These are phyloP conservation scores for Cataglyphis livida DNA, from an alignment of 2,888 invertebrate species.

Conservation along the genomic window DNA sequence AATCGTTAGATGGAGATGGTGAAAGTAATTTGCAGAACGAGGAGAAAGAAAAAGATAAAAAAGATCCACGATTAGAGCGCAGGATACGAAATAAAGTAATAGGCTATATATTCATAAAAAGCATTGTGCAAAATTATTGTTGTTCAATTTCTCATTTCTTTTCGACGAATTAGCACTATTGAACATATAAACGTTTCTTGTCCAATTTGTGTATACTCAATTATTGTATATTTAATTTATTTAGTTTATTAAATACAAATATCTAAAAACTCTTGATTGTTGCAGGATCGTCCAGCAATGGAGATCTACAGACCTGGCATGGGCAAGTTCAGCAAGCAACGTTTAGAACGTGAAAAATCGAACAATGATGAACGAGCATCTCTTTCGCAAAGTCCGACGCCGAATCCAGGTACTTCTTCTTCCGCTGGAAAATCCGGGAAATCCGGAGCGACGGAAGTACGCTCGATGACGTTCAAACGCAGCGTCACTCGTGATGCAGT, in stretches of 20 bases:
- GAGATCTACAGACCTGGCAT: conserved; percentile 96
- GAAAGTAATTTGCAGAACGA: conserved; percentile 87
- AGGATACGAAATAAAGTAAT: conserved; percentile 89
- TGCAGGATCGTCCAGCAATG: conserved; percentile 94
- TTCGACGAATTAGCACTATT: not conserved
- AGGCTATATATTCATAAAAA: not conserved
- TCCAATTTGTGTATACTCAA: not conserved
- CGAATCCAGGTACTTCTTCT: conserved; percentile 66
- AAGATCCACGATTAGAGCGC: conserved; percentile 88
- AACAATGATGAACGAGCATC: conserved; percentile 82
- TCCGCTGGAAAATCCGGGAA: conserved; percentile 74
- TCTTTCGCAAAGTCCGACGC: conserved; percentile 83
- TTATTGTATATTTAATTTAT: not conserved
- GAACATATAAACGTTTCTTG: not conserved
- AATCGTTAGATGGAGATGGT: conserved; percentile 87
- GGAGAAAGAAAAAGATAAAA: conserved; percentile 87
- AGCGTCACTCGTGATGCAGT: conserved; percentile 82
- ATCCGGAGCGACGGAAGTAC: conserved; percentile 79
- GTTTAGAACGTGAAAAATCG: conserved; percentile 84
- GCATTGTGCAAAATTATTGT: not conserved
- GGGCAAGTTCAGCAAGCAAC: conserved; percentile 92
- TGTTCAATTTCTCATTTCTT: not conserved
- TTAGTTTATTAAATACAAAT: not conserved
- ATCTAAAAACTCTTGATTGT: not conserved
- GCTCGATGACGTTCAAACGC: conserved; percentile 84